Base-by-base conservation (phyloP, 2,113 vertebrate genomes). In the Phaethon lepturus region DNA sequence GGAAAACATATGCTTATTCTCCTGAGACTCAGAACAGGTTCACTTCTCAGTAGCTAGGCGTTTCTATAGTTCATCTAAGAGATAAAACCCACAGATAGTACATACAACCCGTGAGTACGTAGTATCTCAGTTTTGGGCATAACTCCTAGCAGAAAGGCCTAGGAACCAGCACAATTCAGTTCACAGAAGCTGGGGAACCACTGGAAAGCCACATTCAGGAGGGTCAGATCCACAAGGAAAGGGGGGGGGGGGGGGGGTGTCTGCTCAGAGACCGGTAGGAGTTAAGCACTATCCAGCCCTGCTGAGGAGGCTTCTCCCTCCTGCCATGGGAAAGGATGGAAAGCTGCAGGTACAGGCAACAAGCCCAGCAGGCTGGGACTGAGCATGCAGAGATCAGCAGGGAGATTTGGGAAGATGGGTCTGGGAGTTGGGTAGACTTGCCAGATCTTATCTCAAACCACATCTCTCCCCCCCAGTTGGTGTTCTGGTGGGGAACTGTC, bases 21-120 rank as follows among this genome's bases (percentile, higher is more conserved):
- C 58, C 15, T 1, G 1, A 58, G 25, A 19, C 44, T 53, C 40
- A 7, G 12, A 71, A 60, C 0, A 0, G 10, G 1, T 40, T 85
- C 67, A 47, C 33, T 75, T 72, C 55, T 63, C 40, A 55, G n/a
- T 17, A 75, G n/a, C 4, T 18, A 8, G 24, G 10, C 12, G 10
- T 56, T 88, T 67, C 55, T 45, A 17, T 1, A 0, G 16, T 6
- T 77, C 40, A 56, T 9, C 31, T 28, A 16, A 45, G 44, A 64
- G 38, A 29, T 29, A 40, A 0, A 60, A 26, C 9, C 7, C 52
- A 82, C 5, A 24, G 59, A 24, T 3, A 17, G 44, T 11, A 38
- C n/a, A 49, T 19, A 23, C 1, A 62, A 22, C 6, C 10, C 2
- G 0, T 29, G 38, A n/a, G 33, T 13, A 50, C 2, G 9, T 33